Base-by-base conservation (phyloP, 2,797 vertebrate genomes). In the Peromyscus eremicus region DNA sequence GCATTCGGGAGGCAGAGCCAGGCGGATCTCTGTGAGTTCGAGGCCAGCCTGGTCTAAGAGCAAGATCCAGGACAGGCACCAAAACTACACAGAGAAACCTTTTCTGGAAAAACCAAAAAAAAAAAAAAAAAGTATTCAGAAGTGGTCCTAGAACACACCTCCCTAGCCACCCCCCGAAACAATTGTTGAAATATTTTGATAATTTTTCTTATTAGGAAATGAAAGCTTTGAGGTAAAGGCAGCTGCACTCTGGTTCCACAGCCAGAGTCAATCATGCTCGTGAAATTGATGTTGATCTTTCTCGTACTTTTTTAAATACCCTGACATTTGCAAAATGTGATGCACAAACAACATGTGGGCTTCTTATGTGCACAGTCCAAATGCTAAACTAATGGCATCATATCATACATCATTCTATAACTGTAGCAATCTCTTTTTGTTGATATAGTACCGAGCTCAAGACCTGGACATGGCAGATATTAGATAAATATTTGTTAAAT, bases 401-500 rank as follows among this genome's bases (percentile, higher is more conserved):
- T 46, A 71, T 13, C 49, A 75, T 32, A 7, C 3, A 57, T 37
- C 27, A 3, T 25, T 80, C 40, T 86, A 3, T 40, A 60, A 62
- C 62, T 57, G 21, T 62, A 21, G 84, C 64, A 49, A 2, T 70
- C 81, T 70, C 25, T 66, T 49, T 81, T 64, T 89, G 75, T 27
- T 27, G 80, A 84, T 4, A 40, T 88, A 79, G 46, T 60, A 79
- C 55, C 64, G 3, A 62, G 57, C 11, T 97, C 91, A 55, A 97
- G 79, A 34, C 95, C 95, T 70, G 64, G 84, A 81, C 16, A 9
- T 6, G 43, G 76, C 29, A 73, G 34, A 37, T 34, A 55, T 19
- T 66, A 92, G 71, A 87, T 71, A 84, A 84, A 81, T 91, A 94
- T 94, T 93, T 82, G 71, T 12, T 77, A 25, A 95, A 71, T 90